These are phyloP conservation scores for Megaceryle torquata DNA, from an alignment of 2,113 vertebrate species.

Conservation along the genomic window DNA sequence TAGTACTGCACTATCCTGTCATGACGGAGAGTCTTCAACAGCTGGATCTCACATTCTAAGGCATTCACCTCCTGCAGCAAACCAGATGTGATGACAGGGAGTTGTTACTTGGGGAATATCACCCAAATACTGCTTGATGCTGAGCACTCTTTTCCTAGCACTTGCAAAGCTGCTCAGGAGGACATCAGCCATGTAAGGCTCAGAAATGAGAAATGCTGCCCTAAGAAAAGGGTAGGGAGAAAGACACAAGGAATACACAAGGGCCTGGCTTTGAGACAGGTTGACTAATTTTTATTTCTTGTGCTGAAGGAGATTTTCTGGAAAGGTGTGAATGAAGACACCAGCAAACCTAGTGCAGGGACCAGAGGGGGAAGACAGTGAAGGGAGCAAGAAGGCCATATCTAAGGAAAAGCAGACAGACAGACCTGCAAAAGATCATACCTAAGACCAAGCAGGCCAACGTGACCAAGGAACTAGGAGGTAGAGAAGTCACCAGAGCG, in stretches of 20 bases:
- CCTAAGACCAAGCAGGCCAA: not conserved
- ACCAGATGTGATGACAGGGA: not conserved
- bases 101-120: not conserved
- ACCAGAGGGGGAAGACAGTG: not conserved
- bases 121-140: not conserved
- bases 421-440: not conserved
- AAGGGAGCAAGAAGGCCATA: not conserved
- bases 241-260: not conserved
- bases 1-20: slow-evolving; percentile 93
- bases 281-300: not conserved
- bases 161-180: not conserved
- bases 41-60: slow-evolving; percentile 92
- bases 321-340: not conserved
- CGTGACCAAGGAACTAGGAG: not conserved
- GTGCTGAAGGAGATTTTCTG: not conserved
- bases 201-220: not conserved
- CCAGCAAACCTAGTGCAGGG: not conserved
- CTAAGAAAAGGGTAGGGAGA: not conserved
- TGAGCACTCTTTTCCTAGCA: not conserved
- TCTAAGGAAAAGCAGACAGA: not conserved
- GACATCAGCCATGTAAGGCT: not conserved
- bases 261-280: not conserved
- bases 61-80: slow-evolving; percentile 86
- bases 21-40: slow-evolving; percentile 87
- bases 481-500: not conserved